Evolutionary conservation across 2,797 vertebrate species (phyloP), one percentile per base, ranked within the genome.

Genomic region (Chaetophractus vellerosus): DNA sequence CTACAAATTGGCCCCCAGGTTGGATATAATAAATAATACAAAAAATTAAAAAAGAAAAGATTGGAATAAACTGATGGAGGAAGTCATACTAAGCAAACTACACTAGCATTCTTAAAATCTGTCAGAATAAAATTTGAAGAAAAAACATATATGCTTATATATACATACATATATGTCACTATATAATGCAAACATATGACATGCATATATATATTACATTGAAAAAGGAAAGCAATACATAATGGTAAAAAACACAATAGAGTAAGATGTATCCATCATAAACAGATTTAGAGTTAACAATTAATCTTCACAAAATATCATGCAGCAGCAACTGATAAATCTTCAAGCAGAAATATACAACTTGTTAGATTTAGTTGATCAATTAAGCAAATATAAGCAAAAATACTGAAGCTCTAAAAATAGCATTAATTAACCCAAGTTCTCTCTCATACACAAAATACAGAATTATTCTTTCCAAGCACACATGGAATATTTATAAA

Each of bases 391-490:
- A 59, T 36, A 64, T 28, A 61, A 69, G 36, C 41, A 57, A n/a
- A 50, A 78, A 78, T n/a, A 69, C 19, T 69, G 52, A 86, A 36
- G 9, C 59, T 69, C 24, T 92, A 66, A 69, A 92, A 92, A 38
- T 0, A 61, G 1, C 9, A 50, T 31, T 78, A 36, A 48, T 61
- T 59, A 92, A 69, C 26, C 41, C 63, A 79, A 59, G n/a, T 2
- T 55, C 19, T 33, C 38, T 23, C 33, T 24, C 10, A 45, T 45
- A 64, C 11, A 52, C 19, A 87, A 50, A 6, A 31, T n/a, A 72
- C 5, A 64, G 45, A 61, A 88, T 64, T 33, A 26, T 28, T 68
- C 18, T 59, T 36, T 57, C n/a, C 5, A 33, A 78, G n/a, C 11
- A 68, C 41, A 36, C 16, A 18, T 16, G 12, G 26, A 72, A 33